Percentiles rank a stretch among this genome's conserved stretches.
Conservation (phyloP, 2,888 invertebrate species). For the Nematopogon swammerdamellus region DNA sequence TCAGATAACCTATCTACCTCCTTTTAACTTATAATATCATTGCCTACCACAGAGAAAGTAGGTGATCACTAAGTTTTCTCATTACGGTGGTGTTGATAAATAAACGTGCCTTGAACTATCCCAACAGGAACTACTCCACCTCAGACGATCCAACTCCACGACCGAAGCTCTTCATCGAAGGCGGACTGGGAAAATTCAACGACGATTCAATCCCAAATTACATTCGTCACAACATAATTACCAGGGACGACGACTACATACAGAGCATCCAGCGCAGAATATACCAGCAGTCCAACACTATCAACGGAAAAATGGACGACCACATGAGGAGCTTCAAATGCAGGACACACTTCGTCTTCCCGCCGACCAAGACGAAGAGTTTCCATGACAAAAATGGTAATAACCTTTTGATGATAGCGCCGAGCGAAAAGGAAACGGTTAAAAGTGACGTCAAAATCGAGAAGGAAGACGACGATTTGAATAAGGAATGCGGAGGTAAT, state of each 20-base stretch:
- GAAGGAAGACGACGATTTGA: constrained; percentile 22
- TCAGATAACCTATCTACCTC: too few relatives aligned
- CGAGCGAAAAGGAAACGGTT: constrained; percentile 24
- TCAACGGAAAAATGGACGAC: constrained; percentile 34
- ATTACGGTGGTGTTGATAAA: too few relatives aligned
- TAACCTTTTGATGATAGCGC: constrained; percentile 66
- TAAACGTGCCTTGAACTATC: too few relatives aligned
- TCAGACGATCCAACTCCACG: constrained; percentile 28
- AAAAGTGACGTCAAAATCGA: background rate
- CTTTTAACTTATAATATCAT: too few relatives aligned
- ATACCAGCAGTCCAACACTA: constrained; percentile 19
- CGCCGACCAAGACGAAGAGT: constrained; percentile 38
- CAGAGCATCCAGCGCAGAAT: constrained; percentile 19
- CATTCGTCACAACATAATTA: constrained; percentile 5
- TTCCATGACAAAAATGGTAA: constrained; percentile 62
- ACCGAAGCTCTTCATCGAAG: constrained; percentile 24
- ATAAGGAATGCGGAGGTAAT: background rate
- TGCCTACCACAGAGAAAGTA: too few relatives aligned
- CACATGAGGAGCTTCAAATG: constrained; percentile 26
- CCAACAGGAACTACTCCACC: constrained; percentile 9
- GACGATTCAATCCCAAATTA: constrained; percentile 31
- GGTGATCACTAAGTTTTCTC: too few relatives aligned
- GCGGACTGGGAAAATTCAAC: constrained; percentile 25
- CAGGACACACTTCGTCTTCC: constrained; percentile 37
- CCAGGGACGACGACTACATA: constrained; percentile 23